Conservation (phyloP, 1,140 invertebrate species). For the Bombus picipes region DNA sequence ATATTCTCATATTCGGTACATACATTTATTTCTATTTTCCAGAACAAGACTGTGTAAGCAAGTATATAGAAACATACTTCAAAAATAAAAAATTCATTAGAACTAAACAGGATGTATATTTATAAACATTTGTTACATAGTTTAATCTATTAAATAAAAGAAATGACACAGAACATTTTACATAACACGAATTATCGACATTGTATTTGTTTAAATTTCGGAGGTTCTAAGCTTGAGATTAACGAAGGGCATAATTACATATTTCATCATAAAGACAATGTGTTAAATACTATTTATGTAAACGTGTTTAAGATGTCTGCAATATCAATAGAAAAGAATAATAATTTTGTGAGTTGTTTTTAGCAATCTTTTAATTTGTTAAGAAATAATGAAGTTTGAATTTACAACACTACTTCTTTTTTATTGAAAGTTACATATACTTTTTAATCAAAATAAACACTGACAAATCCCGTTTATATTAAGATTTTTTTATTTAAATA, state of each 20-base stretch:
- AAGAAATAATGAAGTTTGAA: neutral
- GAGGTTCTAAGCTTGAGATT: neutral
- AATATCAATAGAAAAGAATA: slow-evolving; percentile 6
- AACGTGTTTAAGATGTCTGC: neutral
- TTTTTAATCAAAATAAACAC: slow-evolving; percentile 15
- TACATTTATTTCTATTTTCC: slow-evolving; percentile 56
- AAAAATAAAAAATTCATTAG: slow-evolving; percentile 71
- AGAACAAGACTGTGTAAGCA: slow-evolving; percentile 69
- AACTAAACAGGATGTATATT: slow-evolving; percentile 71
- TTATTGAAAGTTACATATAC: neutral
- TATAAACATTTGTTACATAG: slow-evolving; percentile 50
- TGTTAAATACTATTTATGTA: neutral
- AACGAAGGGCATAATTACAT: neutral
- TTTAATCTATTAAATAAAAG: neutral
- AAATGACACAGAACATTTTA: neutral
- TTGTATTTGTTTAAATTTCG: neutral
- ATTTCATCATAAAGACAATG: neutral
- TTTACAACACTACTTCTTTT: neutral
- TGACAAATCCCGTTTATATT: neutral
- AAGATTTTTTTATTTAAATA: slow-evolving; percentile 19
- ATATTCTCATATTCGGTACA: neutral
- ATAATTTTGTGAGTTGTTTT: neutral
- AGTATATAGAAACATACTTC: slow-evolving; percentile 72
- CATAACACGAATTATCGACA: neutral
- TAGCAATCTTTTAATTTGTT: neutral